phyloP scores from a whole-genome alignment of 2,797 vertebrate species.

The Paedocypris micromegethes region DNA sequence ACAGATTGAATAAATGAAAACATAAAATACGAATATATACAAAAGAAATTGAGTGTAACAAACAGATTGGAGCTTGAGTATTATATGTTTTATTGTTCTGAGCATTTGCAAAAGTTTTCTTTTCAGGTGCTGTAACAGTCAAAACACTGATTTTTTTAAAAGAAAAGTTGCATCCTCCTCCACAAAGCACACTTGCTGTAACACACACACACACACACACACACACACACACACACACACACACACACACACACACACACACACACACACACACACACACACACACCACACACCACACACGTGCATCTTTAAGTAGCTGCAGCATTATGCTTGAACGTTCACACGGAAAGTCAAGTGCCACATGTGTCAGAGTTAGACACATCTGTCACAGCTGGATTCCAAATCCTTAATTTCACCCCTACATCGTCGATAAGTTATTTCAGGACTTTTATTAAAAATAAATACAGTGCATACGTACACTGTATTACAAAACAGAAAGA shows the following conservation, averaged over 20 bases:
- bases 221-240: constrained; percentile 27
- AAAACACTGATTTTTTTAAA: neutral
- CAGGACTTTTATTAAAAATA: neutral
- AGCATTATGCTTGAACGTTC: constrained; percentile 78
- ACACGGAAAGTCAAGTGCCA: constrained; percentile 74
- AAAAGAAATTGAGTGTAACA: too few relatives aligned
- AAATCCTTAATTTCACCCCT: constrained; percentile 23
- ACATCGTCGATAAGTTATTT: constrained; percentile 15
- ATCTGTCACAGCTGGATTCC: constrained; percentile 72
- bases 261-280: constrained; percentile 9
- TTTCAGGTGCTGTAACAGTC: too few relatives aligned
- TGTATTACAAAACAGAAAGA: constrained; percentile 9
- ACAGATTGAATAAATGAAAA: too few relatives aligned
- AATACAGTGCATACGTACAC: constrained; percentile 5
- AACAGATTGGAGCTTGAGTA: too few relatives aligned
- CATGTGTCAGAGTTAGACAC: constrained; percentile 74
- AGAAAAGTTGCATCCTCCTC: constrained; percentile 39
- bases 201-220: too few relatives aligned
- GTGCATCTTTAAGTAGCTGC: constrained; percentile 64
- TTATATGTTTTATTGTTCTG: too few relatives aligned
- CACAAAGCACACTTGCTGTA: neutral
- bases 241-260: constrained; percentile 30
- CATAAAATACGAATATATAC: too few relatives aligned
- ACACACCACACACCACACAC: constrained; percentile 34
- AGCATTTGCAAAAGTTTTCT: too few relatives aligned